Conservation (phyloP, 2,113 vertebrate genomes). For the Carassius carassius region DNA sequence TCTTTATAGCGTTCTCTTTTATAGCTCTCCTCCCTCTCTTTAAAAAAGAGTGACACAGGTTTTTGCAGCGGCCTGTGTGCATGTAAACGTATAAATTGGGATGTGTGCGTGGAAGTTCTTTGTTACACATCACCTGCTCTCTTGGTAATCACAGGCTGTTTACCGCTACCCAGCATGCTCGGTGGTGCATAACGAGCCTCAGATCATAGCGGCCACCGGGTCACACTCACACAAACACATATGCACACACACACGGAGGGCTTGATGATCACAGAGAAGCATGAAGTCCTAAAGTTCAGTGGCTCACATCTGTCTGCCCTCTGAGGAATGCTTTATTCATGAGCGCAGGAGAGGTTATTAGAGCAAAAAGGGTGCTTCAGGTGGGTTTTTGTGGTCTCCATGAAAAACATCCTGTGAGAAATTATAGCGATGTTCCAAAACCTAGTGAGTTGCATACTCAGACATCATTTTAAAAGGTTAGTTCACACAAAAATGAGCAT, state of each 20-base stretch:
- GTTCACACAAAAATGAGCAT: too few species aligned
- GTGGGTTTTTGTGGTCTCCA: conserved; percentile 22
- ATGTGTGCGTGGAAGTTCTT: conserved; percentile 35
- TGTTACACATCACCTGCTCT: conserved; percentile 56
- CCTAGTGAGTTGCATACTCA: background rate
- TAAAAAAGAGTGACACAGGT: conserved; percentile 47
- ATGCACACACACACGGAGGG: conserved; percentile 18
- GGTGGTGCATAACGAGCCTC: conserved; percentile 48
- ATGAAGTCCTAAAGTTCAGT: conserved; percentile 42
- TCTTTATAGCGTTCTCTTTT: conserved; percentile 53
- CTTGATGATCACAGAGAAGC: conserved; percentile 38
- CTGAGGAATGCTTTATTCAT: conserved; percentile 52
- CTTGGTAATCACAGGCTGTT: conserved; percentile 52
- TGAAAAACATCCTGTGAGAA: conserved; percentile 46
- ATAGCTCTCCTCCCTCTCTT: conserved; percentile 42
- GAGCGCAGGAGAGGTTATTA: conserved; percentile 31
- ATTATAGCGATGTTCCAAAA: background rate
- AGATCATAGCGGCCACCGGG: conserved; percentile 42
- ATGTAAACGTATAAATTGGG: conserved; percentile 18
- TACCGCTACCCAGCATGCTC: conserved; percentile 51
- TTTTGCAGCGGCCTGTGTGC: conserved; percentile 42
- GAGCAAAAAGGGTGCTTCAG: conserved; percentile 18
- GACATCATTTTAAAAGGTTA: background rate
- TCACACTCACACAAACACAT: conserved; percentile 31
- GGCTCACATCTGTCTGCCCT: conserved; percentile 44